A percentile compares a stretch with the other conserved stretches of the same genome.
phyloP scores from a whole-genome alignment of 1,140 invertebrate species.

The Macrotrachela quadricornifera region DNA sequence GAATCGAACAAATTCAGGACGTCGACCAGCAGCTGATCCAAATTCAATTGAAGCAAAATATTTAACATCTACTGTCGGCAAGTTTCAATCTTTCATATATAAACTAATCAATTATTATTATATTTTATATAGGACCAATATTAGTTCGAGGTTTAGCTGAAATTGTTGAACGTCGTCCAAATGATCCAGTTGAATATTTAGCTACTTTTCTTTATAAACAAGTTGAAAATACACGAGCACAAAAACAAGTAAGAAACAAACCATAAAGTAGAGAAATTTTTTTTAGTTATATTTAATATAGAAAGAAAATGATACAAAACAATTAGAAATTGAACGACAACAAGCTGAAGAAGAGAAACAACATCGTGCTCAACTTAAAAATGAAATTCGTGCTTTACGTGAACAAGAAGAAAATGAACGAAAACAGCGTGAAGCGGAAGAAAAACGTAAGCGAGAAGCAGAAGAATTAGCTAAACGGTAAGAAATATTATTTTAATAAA shows the following conservation, averaged over 20 bases:
- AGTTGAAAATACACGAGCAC: conserved; percentile 1
- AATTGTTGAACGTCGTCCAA: conserved; percentile 4
- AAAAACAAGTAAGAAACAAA: neutral
- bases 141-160: conserved; percentile 2
- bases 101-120: neutral
- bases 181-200: conserved; percentile 7
- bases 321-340: neutral
- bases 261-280: neutral
- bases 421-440: conserved; percentile 4
- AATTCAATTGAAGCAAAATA: conserved; percentile 2
- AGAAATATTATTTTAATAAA: neutral
- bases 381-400: neutral
- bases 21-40: no score
- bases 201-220: conserved; percentile 1
- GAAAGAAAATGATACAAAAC: no score
- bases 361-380: neutral
- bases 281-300: no score
- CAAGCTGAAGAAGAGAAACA: conserved; percentile 1
- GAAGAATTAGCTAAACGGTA: conserved; percentile 4
- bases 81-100: neutral
- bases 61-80: neutral
- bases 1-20: no score
- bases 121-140: neutral
- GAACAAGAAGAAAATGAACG: neutral
- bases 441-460: conserved; percentile 2